Base-by-base conservation (phyloP, 2,888 invertebrate genomes). In the Nezara viridula region DNA sequence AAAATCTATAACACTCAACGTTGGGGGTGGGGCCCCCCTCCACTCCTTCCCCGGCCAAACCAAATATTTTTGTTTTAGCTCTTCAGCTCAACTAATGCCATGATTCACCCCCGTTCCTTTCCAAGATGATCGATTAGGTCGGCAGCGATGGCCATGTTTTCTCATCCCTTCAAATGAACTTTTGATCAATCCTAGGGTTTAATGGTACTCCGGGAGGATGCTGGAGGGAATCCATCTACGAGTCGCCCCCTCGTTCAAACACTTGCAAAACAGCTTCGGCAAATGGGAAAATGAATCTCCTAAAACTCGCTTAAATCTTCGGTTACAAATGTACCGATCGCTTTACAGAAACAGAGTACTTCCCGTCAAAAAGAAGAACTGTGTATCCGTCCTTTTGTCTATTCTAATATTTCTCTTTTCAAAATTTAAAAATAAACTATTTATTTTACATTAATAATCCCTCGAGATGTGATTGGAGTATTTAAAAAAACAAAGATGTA, bases 1-100 rank as follows among this genome's bases (percentile, higher is more conserved):
- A 88, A 88, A 88, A 88, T 88, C 88, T 88, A 88, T 88, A 88
- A 88, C 66, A 88, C 88, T 88, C 88, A 88, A 44, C 81, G 44
- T n/a, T 47, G 7, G 66, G 88, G 88, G 88, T 88, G 73, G 66
- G 88, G 88, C 66, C 88, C 32, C 87, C 88, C 88, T 60, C 88
- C 55, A 21, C 88, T 49, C 44, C 88, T 49, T 27, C n/a, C 32
- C 14, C 27, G 49, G n/a, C 88, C 10, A 88, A 88, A 73, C 88
- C 88, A 88, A 88, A 88, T 88, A 88, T 88, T 88, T 88, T 88
- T 73, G 88, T 88, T 88, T 88, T 73, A 50, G 88, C 60, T 66
- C 66, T 40, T 66, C 44, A 32, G 44, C 49, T 50, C 86, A 47
- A 50, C 66, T 88, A 88, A 88, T 88, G 88, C 88, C 60, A 88